Conservation (phyloP, 1,140 invertebrate species). For the Drosophila suzukii region DNA sequence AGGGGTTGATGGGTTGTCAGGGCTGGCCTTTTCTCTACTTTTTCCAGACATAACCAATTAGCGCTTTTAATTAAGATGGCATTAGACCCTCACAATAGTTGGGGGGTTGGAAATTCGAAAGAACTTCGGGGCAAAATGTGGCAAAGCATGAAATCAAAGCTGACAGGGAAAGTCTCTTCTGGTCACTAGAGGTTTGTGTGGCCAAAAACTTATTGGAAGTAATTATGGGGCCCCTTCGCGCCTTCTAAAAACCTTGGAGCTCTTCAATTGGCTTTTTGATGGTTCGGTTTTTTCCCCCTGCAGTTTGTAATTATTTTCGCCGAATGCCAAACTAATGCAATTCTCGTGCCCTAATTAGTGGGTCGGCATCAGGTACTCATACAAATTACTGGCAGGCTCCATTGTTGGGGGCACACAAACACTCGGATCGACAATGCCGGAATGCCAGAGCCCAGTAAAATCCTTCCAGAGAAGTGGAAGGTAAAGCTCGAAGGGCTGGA, state of each 20-base stretch:
- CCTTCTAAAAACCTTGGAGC: constrained; percentile 22
- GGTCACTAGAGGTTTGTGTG: constrained; percentile 13
- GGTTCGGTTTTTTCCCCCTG: background rate
- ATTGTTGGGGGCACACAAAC: constrained; percentile 53
- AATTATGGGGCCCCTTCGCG: constrained; percentile 45
- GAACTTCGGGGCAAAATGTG: constrained; percentile 46
- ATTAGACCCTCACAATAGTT: constrained; percentile 38
- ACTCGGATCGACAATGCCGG: constrained; percentile 50
- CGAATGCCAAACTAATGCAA: constrained; percentile 67
- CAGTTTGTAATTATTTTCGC: constrained; percentile 55
- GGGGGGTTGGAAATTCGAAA: background rate
- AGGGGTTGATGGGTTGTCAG: constrained; percentile 2
- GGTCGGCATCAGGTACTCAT: constrained; percentile 27
- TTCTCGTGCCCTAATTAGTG: constrained; percentile 67
- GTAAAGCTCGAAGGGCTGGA: constrained; percentile 47
- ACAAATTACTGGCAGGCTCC: constrained; percentile 56
- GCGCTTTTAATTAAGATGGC: constrained; percentile 71
- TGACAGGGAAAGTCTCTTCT: constrained; percentile 62
- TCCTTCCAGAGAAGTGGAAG: constrained; percentile 51
- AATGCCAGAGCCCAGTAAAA: constrained; percentile 13
- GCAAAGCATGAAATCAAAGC: constrained; percentile 67
- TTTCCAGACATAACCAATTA: constrained; percentile 60
- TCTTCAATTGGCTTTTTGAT: constrained; percentile 37
- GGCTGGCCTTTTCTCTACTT: background rate
- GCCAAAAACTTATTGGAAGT: constrained; percentile 67